These are phyloP conservation scores for Limnodromus scolopaceus DNA, from an alignment of 2,797 vertebrate species.

Conservation along the genomic window DNA sequence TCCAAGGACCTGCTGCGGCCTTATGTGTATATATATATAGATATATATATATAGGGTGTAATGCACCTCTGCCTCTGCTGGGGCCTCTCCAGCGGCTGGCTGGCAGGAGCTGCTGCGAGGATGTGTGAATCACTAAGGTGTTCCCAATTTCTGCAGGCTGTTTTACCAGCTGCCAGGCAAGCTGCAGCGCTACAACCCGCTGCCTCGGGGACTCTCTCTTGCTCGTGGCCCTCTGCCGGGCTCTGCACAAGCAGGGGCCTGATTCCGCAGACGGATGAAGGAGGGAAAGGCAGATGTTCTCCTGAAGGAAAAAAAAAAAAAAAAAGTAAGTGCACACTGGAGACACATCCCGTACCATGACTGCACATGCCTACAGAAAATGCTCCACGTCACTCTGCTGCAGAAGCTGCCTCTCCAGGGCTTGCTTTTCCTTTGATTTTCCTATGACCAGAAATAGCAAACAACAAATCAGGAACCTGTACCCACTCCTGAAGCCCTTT, in stretches of 20 bases:
- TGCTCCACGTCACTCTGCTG: background rate
- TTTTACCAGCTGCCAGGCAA: background rate
- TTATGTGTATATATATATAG: too few species aligned
- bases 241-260: conserved; percentile 9
- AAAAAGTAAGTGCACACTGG: background rate
- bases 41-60: background rate
- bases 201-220: background rate
- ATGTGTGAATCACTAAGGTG: conserved; percentile 26
- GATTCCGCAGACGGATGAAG: background rate
- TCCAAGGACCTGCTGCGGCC: background rate
- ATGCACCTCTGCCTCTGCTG: background rate
- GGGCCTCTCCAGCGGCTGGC: background rate
- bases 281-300: conserved; percentile 25
- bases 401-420: background rate
- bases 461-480: background rate
- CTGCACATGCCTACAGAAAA: background rate
- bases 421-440: background rate
- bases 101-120: background rate
- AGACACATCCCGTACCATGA: background rate
- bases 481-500: background rate
- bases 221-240: background rate
- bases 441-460: background rate
- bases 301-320: background rate
- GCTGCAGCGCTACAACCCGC: background rate
- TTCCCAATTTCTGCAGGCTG: background rate